Percentiles rank a stretch among this genome's conserved stretches.
phyloP scores from a whole-genome alignment of 2,113 vertebrate genomes.

The Pongo pygmaeus region DNA sequence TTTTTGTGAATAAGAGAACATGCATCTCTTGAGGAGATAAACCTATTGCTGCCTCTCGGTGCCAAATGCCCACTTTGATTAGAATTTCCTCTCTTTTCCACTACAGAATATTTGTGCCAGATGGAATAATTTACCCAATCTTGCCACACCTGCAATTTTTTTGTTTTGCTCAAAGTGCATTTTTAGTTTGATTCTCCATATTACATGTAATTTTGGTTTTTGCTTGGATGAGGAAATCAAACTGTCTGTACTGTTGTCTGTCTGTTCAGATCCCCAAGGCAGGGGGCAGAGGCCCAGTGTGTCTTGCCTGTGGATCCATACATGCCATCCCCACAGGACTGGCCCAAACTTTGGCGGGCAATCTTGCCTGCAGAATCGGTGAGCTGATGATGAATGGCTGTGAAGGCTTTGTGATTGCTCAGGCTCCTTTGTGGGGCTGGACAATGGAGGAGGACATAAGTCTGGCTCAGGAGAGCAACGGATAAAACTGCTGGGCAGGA shows the following conservation, averaged over 20 bases:
- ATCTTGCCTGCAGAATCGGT: conserved; percentile 78
- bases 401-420: conserved; percentile 99
- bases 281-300: neutral
- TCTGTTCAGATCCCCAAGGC: neutral
- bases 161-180: neutral
- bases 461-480: conserved; percentile 95
- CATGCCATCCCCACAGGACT: conserved; percentile 68
- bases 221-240: neutral
- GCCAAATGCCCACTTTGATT: neutral
- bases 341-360: conserved; percentile 84
- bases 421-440: conserved; percentile 89
- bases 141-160: neutral
- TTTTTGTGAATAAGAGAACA: neutral
- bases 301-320: conserved; percentile 51
- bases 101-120: neutral
- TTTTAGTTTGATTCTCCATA: neutral
- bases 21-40: neutral
- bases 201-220: neutral
- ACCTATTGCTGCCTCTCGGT: neutral
- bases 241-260: neutral
- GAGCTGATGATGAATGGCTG: conserved; percentile 97
- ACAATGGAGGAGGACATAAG: conserved; percentile 94
- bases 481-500: conserved; percentile 93
- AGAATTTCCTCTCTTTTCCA: neutral
- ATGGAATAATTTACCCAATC: neutral